Base-by-base conservation (phyloP, 2,113 vertebrate genomes). In the Danio rerio region DNA sequence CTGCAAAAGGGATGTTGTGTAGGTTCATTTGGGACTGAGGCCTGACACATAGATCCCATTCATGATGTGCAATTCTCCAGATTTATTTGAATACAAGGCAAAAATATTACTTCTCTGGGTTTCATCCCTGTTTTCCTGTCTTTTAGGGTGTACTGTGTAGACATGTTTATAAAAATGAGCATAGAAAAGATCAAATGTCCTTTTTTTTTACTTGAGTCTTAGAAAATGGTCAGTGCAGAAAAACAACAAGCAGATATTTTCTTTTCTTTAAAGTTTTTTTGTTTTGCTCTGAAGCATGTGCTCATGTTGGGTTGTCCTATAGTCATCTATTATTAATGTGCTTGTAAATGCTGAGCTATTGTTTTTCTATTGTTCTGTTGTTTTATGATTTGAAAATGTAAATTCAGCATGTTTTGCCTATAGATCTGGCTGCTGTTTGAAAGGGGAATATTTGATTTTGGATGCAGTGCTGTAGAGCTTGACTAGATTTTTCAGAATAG, bases 291-390 rank as follows among this genome's bases (percentile, higher is more conserved):
- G 5, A 49, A 69, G 31, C 31, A 56, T 73, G 52, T 73, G 31
- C 31, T 73, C 9, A 12, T 61, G 42, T 45, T 61, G 58, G 73
- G n/a, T 45, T 75, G 42, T 59, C 16, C 15, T 45, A 47, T 18
- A 75, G 31, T 18, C 73, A 75, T 75, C n/a, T 40, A 75, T 75
- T 45, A 75, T 75, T 59, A 75, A 75, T 61, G 13, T 61, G 55
- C 42, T 20, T 75, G n/a, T 59, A 75, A 59, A 75, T 75, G 75
- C 58, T 78, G 58, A 40, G 59, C 59, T 63, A 16, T 50, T 63
- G 12, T 63, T 59, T 75, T 75, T 47, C 42, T 59, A 21, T 47
- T 75, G n/a, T 69, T 69, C 55, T 59, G 56, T 75, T 15, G n/a
- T 18, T 74, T 74, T 74, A 74, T 43, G 53, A 10, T 58, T 42